These are phyloP conservation scores for Chaunax sp. DNA, from an alignment of 2,797 vertebrate species.

Conservation along the genomic window DNA sequence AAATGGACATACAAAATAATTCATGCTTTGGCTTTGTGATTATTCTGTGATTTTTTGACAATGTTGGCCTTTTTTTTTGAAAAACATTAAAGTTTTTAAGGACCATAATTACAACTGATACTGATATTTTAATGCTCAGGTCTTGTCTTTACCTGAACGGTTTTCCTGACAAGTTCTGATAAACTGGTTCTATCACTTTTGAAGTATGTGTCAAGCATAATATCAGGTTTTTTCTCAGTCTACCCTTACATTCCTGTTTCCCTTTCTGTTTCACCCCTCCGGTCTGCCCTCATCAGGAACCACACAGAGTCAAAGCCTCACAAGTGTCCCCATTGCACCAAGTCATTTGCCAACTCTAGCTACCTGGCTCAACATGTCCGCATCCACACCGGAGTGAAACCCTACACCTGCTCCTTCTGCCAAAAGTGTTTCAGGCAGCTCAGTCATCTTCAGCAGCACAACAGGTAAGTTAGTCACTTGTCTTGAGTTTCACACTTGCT, in stretches of 20 bases:
- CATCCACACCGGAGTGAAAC: slow-evolving; percentile 98
- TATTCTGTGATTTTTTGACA: not conserved
- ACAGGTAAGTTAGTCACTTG: slow-evolving; percentile 87
- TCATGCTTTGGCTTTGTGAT: not conserved
- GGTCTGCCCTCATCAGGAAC: slow-evolving; percentile 75
- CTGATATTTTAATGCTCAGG: not conserved
- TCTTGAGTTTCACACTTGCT: slow-evolving; percentile 55
- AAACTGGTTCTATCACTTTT: not conserved
- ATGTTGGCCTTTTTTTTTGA: not conserved
- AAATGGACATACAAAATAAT: slow-evolving; percentile 6
- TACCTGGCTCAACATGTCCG: slow-evolving; percentile 98
- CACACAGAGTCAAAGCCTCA: slow-evolving; percentile 99
- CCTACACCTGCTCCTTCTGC: slow-evolving; percentile 96
- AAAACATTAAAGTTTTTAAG: not conserved
- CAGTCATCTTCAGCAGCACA: slow-evolving; percentile 99
- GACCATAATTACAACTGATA: not conserved
- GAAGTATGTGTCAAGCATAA: not conserved
- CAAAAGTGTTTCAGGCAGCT: slow-evolving; percentile 98
- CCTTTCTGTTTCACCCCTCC: slow-evolving; percentile 31
- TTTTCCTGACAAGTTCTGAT: slow-evolving; percentile 8
- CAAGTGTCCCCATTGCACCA: slow-evolving; percentile 99
- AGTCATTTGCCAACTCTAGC: slow-evolving; percentile 99
- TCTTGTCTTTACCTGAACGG: not conserved
- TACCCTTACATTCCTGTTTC: slow-evolving; percentile 33
- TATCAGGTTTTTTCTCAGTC: slow-evolving; percentile 2